Evolutionary conservation across 2,888 invertebrate species (phyloP).

Genomic region (Julus scandinavius): DNA sequence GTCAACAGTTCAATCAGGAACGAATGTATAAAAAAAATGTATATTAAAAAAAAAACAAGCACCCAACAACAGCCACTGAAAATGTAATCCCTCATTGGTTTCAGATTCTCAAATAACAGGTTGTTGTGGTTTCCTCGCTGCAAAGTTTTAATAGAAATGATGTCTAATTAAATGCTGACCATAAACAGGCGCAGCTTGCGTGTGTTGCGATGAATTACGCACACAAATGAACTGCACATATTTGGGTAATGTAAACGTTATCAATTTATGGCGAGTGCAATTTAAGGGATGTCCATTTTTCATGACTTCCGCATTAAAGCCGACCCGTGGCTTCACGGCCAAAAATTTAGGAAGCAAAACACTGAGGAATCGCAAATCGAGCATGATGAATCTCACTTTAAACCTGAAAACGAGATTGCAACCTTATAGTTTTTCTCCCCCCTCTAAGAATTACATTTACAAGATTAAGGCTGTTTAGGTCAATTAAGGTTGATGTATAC

Average conservation of each 20-base stretch:
- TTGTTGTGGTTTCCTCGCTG: background rate
- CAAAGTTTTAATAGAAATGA: constrained; percentile 6
- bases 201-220: background rate
- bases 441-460: background rate
- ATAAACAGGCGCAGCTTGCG: constrained; percentile 5
- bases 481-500: background rate
- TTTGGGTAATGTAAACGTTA: constrained; percentile 37
- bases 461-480: background rate
- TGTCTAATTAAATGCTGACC: constrained; percentile 23
- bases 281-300: constrained; percentile 1
- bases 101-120: constrained; percentile 15
- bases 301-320: constrained; percentile 12
- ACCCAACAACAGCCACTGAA: background rate
- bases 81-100: constrained; percentile 14
- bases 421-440: background rate
- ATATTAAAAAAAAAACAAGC: background rate
- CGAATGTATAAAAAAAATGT: background rate
- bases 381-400: background rate
- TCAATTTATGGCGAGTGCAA: constrained; percentile 29
- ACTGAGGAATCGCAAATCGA: background rate
- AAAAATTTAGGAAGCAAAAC: background rate
- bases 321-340: background rate
- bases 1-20: constrained; percentile 43
- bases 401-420: background rate
- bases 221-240: background rate